Evolutionary conservation across 2,797 vertebrate species (phyloP).

Genomic region (Hypotaenidia philippensis): DNA sequence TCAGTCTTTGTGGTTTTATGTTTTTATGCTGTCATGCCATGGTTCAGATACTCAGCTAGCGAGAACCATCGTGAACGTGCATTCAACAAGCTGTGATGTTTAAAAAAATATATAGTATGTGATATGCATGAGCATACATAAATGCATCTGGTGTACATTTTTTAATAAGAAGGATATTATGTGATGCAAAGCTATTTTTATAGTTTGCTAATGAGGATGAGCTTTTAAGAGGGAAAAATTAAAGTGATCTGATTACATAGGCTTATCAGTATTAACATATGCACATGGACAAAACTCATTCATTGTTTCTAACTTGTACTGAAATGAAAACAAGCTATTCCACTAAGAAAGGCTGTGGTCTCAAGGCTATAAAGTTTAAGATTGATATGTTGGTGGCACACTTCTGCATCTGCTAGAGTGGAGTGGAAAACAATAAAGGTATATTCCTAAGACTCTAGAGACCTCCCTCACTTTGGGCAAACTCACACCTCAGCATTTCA

Average conservation of each 20-base stretch:
- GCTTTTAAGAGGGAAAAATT: not conserved
- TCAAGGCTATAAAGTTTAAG: not conserved
- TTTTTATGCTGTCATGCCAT: not conserved
- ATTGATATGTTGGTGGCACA: not conserved
- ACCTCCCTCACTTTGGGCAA: not conserved
- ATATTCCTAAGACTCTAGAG: not conserved
- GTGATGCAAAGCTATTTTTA: not conserved
- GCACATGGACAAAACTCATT: not conserved
- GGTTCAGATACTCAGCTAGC: not conserved
- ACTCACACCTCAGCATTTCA: not conserved
- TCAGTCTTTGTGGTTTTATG: not conserved
- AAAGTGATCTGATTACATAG: not conserved
- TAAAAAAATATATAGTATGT: not conserved
- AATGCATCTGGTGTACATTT: not conserved
- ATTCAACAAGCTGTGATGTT: not conserved
- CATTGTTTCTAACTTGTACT: not conserved
- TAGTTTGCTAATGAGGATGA: not conserved
- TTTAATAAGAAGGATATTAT: not conserved
- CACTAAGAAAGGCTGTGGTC: not conserved
- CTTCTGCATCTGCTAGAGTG: not conserved
- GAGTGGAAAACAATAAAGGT: not conserved
- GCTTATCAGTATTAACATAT: not conserved
- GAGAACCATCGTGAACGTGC: not conserved
- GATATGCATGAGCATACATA: not conserved
- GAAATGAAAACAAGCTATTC: not conserved